A percentile compares a stretch with the other conserved stretches of the same genome.
phyloP scores from a whole-genome alignment of 1,140 invertebrate genomes.

The Caenorhabditis briggsae region DNA sequence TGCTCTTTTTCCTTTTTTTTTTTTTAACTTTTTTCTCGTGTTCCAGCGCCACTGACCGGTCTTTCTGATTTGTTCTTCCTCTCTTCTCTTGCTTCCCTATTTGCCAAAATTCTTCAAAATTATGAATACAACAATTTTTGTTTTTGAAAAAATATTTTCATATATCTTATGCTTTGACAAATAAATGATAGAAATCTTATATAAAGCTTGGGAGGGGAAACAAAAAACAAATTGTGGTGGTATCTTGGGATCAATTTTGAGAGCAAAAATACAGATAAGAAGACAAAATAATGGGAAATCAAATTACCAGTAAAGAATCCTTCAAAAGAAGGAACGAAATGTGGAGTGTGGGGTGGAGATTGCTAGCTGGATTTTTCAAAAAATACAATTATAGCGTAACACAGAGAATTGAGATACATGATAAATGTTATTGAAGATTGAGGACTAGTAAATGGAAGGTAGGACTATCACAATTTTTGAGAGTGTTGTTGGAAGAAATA shows the following conservation, averaged over 20 bases:
- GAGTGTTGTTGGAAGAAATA: neutral
- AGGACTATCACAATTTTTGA: neutral
- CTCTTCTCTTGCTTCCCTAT: slow-evolving; percentile 43
- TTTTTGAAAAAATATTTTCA: slow-evolving; percentile 24
- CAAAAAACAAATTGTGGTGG: neutral
- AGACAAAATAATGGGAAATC: slow-evolving; percentile 1
- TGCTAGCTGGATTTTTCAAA: neutral
- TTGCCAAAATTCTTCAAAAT: neutral
- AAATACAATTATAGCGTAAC: neutral
- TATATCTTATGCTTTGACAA: slow-evolving; percentile 46
- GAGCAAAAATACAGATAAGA: slow-evolving; percentile 32
- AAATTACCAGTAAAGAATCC: neutral
- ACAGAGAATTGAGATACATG: slow-evolving; percentile 46
- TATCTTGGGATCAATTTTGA: slow-evolving; percentile 35
- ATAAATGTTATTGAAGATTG: slow-evolving; percentile 4
- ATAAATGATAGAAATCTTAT: slow-evolving; percentile 21
- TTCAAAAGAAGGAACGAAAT: slow-evolving; percentile 8
- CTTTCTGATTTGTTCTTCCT: neutral
- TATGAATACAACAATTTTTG: too few species aligned
- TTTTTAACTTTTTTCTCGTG: slow-evolving; percentile 20
- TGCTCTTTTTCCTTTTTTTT: neutral
- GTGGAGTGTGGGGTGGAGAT: neutral
- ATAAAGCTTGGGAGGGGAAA: slow-evolving; percentile 10
- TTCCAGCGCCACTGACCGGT: slow-evolving; percentile 51
- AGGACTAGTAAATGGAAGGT: neutral